Evolutionary conservation across 2,113 vertebrate genomes (phyloP).

Genomic region (Neogobius melanostomus): DNA sequence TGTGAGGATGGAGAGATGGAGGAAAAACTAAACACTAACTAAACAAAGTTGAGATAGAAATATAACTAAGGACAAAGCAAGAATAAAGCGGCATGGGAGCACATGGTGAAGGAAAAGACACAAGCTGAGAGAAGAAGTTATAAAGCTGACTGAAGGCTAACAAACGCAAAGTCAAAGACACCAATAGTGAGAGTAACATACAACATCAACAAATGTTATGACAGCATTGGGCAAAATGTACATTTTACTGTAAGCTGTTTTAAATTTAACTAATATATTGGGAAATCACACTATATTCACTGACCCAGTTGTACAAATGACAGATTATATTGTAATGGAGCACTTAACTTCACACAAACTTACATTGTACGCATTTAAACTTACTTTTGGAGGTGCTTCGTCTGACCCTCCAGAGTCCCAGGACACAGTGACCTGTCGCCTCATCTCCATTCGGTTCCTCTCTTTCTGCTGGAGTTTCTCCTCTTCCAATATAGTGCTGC

Average conservation of each 20-base stretch:
- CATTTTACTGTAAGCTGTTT: not conserved
- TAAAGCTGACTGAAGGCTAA: not conserved
- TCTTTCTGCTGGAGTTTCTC: slow-evolving; percentile 97
- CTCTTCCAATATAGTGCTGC: slow-evolving; percentile 94
- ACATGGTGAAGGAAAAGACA: not conserved
- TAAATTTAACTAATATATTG: not conserved
- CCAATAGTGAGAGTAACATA: not conserved
- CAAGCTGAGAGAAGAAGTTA: not conserved
- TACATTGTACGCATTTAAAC: not conserved
- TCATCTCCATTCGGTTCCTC: slow-evolving; percentile 95
- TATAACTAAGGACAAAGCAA: not conserved
- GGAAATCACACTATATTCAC: not conserved
- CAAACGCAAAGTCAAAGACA: too few relatives aligned
- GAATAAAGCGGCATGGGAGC: not conserved
- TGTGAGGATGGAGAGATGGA: slow-evolving; percentile 39
- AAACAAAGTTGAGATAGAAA: slow-evolving; percentile 15
- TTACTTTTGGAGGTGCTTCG: slow-evolving; percentile 97
- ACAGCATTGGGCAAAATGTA: not conserved
- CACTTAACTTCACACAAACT: slow-evolving; percentile 1
- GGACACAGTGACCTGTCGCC: slow-evolving; percentile 91
- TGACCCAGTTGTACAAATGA: not conserved
- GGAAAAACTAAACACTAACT: slow-evolving; percentile 24
- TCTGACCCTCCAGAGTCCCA: slow-evolving; percentile 96
- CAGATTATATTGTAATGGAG: not conserved
- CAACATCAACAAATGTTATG: not conserved